Conservation (phyloP, 1,140 invertebrate genomes). For the fruit fly (Drosophila melanogaster) region Release_6_plus_ISO1_MT NT_037436.4:1046001-1046500, state of each 20-base stretch:
- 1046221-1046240: conserved; percentile 47
- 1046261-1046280: conserved; percentile 53
- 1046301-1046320: conserved; percentile 56
- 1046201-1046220: conserved; percentile 51
- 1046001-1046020: background rate
- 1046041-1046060: background rate
- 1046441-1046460: conserved; percentile 33
- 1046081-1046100: too few species aligned
- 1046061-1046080: too few species aligned
- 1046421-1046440: conserved; percentile 6
- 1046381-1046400: conserved; percentile 1
- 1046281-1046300: conserved; percentile 44
- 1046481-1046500: conserved; percentile 68
- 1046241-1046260: conserved; percentile 70
- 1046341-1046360: conserved; percentile 79
- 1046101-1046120: too few species aligned
- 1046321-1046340: conserved; percentile 81
- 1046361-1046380: conserved; percentile 73
- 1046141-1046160: too few species aligned
- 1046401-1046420: background rate
- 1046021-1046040: background rate
- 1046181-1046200: conserved; percentile 6
- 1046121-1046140: too few species aligned
- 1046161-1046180: conserved; percentile 11
- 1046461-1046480: too few species aligned